A percentile compares a stretch with the other conserved stretches of the same genome.
phyloP scores from a whole-genome alignment of 2,888 invertebrate species.

The Apomyelois bistriatella region DNA sequence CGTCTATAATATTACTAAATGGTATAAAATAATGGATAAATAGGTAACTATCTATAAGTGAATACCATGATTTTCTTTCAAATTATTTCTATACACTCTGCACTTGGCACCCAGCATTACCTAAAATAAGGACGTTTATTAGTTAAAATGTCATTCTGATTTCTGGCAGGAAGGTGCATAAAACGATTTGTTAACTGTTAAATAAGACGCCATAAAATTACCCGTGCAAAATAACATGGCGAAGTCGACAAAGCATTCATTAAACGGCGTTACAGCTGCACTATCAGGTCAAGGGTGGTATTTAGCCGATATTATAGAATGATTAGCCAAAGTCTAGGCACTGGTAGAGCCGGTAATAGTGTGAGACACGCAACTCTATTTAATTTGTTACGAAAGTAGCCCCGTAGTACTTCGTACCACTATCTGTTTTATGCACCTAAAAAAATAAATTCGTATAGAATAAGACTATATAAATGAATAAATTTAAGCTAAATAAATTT shows the following conservation, averaged over 20 bases:
- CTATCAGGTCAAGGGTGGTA: slow-evolving; percentile 55
- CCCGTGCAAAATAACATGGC: slow-evolving; percentile 21
- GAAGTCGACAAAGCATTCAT: slow-evolving; percentile 28
- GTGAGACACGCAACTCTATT: slow-evolving; percentile 43
- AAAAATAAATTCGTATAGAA: too few relatives aligned
- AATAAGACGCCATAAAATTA: slow-evolving; percentile 12
- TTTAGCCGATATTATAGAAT: slow-evolving; percentile 51
- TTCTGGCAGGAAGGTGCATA: neutral
- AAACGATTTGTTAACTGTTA: slow-evolving; percentile 12
- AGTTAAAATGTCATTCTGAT: neutral
- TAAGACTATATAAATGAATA: too few relatives aligned
- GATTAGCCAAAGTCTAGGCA: slow-evolving; percentile 57
- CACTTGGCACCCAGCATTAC: neutral
- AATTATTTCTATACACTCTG: neutral
- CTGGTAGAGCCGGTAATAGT: slow-evolving; percentile 47
- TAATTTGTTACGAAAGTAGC: neutral
- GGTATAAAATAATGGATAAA: too few relatives aligned
- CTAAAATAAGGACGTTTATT: too few relatives aligned
- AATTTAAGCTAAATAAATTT: too few relatives aligned
- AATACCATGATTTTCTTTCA: too few relatives aligned
- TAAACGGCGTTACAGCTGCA: slow-evolving; percentile 37
- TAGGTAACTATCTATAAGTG: too few relatives aligned
- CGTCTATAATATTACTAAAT: too few relatives aligned
- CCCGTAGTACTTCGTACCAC: neutral
- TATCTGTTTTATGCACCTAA: too few relatives aligned